phyloP scores from a whole-genome alignment of 2,888 invertebrate genomes.

The Eurytoma adleriae region DNA sequence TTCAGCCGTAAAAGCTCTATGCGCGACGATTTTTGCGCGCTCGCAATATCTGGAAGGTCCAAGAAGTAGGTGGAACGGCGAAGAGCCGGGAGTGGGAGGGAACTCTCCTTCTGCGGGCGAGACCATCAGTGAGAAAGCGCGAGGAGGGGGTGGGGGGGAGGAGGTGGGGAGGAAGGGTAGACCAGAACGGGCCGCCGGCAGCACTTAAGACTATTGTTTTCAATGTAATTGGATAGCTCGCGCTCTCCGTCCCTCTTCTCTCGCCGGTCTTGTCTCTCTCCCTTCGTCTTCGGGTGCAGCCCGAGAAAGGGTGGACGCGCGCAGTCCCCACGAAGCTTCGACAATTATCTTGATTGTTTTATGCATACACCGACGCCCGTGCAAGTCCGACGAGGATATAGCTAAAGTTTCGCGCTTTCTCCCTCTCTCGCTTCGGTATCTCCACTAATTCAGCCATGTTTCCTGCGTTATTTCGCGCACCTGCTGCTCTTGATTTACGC shows the following conservation, averaged over 20 bases:
- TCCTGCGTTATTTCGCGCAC: slow-evolving; percentile 63
- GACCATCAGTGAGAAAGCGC: slow-evolving; percentile 59
- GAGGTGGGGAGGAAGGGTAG: slow-evolving; percentile 57
- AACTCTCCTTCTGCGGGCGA: slow-evolving; percentile 60
- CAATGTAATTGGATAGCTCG: slow-evolving; percentile 77
- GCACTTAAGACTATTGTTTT: slow-evolving; percentile 78
- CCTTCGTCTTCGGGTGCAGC: slow-evolving; percentile 56
- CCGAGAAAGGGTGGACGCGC: slow-evolving; percentile 58
- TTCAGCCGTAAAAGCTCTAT: slow-evolving; percentile 14
- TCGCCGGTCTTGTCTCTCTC: slow-evolving; percentile 30
- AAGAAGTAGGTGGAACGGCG: slow-evolving; percentile 1
- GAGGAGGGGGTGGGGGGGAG: neutral
- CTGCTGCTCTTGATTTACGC: slow-evolving; percentile 63
- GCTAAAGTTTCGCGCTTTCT: slow-evolving; percentile 57
- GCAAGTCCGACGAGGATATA: slow-evolving; percentile 22
- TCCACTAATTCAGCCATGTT: slow-evolving; percentile 48
- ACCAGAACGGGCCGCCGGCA: slow-evolving; percentile 69
- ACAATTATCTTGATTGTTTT: slow-evolving; percentile 77
- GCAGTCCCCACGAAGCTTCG: slow-evolving; percentile 69
- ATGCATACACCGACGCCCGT: slow-evolving; percentile 70
- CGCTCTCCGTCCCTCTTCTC: slow-evolving; percentile 53
- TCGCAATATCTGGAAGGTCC: slow-evolving; percentile 14
- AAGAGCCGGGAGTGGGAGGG: slow-evolving; percentile 24
- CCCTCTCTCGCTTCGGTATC: slow-evolving; percentile 21
- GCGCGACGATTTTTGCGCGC: slow-evolving; percentile 22